Conservation (phyloP, 2,797 vertebrate species). For the Acridotheres tristis region DNA sequence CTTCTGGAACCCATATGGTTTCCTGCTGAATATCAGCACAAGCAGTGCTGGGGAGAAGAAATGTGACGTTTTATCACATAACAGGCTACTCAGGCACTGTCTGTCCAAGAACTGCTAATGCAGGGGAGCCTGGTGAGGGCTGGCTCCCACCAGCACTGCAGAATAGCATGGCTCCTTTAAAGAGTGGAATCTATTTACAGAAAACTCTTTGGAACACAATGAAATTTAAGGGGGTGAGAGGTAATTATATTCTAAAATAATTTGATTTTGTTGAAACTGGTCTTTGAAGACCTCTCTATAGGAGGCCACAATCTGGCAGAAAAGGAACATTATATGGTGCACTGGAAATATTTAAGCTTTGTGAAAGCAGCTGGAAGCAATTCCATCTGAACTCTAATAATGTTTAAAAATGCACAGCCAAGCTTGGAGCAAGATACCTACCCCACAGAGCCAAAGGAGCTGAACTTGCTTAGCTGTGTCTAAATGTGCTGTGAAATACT, state of each 20-base stretch:
- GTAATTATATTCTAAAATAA: conserved; percentile 26
- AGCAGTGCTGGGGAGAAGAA: background rate
- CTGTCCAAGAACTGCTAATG: background rate
- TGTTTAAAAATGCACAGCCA: background rate
- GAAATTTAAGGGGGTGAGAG: conserved; percentile 12
- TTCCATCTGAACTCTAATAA: background rate
- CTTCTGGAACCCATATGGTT: conserved; percentile 61
- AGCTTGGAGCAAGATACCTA: background rate
- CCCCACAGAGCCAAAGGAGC: background rate
- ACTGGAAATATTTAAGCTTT: background rate
- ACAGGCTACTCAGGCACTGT: background rate
- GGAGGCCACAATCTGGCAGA: background rate
- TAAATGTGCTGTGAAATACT: background rate
- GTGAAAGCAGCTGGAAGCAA: conserved; percentile 42
- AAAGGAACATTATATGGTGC: background rate
- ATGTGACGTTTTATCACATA: conserved; percentile 15
- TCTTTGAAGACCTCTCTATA: conserved; percentile 15
- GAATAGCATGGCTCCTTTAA: background rate
- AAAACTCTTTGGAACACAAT: background rate
- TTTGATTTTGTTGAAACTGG: background rate
- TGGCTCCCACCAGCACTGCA: background rate
- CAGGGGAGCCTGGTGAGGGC: background rate
- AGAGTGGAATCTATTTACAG: background rate
- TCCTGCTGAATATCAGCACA: conserved; percentile 13
- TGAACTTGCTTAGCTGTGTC: background rate